Base-by-base conservation (phyloP, 2,888 invertebrate genomes). In the Leucoptera coffeella region DNA sequence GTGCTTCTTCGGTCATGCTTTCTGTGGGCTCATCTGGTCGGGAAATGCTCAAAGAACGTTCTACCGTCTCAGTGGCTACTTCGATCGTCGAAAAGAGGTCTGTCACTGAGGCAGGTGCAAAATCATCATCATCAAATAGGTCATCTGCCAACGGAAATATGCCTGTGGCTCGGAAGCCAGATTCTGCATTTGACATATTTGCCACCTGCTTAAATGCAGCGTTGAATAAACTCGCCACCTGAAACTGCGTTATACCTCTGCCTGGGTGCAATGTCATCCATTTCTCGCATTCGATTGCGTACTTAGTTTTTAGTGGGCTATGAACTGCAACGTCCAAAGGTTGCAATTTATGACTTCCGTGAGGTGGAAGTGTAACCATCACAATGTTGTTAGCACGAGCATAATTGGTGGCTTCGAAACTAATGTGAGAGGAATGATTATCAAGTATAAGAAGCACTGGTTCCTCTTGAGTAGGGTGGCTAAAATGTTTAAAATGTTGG, bases 391-490 rank as follows among this genome's bases (percentile, higher is more conserved):
- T n/a, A n/a, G n/a, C n/a, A n/a, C n/a, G n/a, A n/a, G n/a, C n/a
- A n/a, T n/a, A n/a, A n/a, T n/a, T n/a, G n/a, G n/a, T n/a, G 17
- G 39, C 26, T 34, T 30, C 8, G 26, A n/a, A 6, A 43, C 31
- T 32, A 12, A 15, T 31, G 32, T 28, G 28, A 17, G 21, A 23
- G 3, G 15, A 7, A 13, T 28, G 28, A 12, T 28, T 28, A 32
- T 42, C 40, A 22, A 39, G 21, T 26, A 42, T 37, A 26, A 43
- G 26, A 9, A 42, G 30, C 14, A 40, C 32, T 14, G 36, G 37
- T 23, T 35, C 30, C 22, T 38, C 35, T 29, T 28, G 20, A 25
- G 35, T 29, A 6, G 38, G 34, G 26, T 41, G 43, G 22, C 34
- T 32, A 25, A 31, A 24, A 14, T 32, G 13, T 8, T 21, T 26